Evolutionary conservation across 2,888 invertebrate species (phyloP).

Genomic region (Mythimna albipuncta): DNA sequence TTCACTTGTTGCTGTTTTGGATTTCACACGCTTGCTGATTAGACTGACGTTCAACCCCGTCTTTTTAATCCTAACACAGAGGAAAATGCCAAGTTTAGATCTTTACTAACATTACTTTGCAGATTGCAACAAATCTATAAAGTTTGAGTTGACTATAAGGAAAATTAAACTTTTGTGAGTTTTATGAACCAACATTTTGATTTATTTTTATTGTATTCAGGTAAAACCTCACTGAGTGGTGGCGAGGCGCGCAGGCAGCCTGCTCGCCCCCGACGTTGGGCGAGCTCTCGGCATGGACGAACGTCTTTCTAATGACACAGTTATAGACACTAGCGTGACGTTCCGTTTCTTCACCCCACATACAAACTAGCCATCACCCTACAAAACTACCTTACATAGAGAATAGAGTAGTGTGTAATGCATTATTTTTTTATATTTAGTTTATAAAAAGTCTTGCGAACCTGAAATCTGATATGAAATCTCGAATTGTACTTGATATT

Average conservation of each 20-base stretch:
- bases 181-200: background rate
- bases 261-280: constrained; percentile 65
- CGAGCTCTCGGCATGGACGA: constrained; percentile 65
- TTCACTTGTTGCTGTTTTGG: background rate
- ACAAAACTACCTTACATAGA: constrained; percentile 65
- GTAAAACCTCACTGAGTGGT: constrained; percentile 87
- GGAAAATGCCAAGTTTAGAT: constrained; percentile 4
- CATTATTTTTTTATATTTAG: constrained; percentile 75
- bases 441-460: constrained; percentile 62
- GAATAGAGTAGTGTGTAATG: constrained; percentile 64
- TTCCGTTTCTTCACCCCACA: constrained; percentile 65
- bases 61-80: background rate
- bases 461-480: constrained; percentile 63
- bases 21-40: background rate
- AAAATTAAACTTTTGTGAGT: background rate
- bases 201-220: constrained; percentile 67
- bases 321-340: constrained; percentile 69
- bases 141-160: background rate
- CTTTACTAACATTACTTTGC: background rate
- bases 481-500: constrained; percentile 63
- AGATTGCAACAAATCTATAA: background rate
- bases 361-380: constrained; percentile 74
- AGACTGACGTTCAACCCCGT: background rate
- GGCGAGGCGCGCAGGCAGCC: constrained; percentile 75
- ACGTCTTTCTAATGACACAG: constrained; percentile 67